phyloP scores from a whole-genome alignment of 2,797 vertebrate species.

The Eidolon dupreanum region DNA sequence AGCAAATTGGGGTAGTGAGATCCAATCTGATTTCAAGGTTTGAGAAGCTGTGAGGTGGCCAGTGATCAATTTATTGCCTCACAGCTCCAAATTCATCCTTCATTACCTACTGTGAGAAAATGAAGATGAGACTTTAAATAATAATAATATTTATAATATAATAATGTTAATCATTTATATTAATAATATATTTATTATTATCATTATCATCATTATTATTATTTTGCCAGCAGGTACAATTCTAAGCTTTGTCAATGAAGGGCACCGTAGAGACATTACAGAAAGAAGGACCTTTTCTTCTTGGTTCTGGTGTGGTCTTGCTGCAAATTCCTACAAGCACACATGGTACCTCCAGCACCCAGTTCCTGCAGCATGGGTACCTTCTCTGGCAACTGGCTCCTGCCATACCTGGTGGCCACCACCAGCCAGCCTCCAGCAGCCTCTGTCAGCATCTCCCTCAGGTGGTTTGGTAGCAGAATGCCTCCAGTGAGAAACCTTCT shows the following conservation, averaged over 20 bases:
- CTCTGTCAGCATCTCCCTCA: neutral
- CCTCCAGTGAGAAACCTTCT: neutral
- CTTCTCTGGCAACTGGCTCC: neutral
- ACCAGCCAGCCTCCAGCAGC: neutral
- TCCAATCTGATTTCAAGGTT: neutral
- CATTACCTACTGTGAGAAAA: neutral
- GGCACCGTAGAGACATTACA: neutral
- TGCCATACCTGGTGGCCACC: too few relatives aligned
- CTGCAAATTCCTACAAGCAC: neutral
- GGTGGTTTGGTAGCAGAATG: neutral
- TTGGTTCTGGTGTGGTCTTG: neutral
- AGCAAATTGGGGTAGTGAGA: conserved; percentile 16
- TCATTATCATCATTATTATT: neutral
- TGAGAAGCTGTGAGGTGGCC: neutral
- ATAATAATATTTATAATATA: too few relatives aligned
- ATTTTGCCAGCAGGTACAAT: neutral
- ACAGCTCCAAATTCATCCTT: neutral
- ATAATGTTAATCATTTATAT: too few relatives aligned
- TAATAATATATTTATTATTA: too few relatives aligned
- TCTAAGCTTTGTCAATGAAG: neutral
- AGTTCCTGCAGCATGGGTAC: neutral
- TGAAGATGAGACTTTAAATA: neutral
- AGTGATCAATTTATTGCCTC: neutral
- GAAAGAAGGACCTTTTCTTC: neutral
- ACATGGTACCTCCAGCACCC: neutral